These are phyloP conservation scores for Cactoblastis cactorum DNA, from an alignment of 2,888 invertebrate genomes.

Conservation along the genomic window DNA sequence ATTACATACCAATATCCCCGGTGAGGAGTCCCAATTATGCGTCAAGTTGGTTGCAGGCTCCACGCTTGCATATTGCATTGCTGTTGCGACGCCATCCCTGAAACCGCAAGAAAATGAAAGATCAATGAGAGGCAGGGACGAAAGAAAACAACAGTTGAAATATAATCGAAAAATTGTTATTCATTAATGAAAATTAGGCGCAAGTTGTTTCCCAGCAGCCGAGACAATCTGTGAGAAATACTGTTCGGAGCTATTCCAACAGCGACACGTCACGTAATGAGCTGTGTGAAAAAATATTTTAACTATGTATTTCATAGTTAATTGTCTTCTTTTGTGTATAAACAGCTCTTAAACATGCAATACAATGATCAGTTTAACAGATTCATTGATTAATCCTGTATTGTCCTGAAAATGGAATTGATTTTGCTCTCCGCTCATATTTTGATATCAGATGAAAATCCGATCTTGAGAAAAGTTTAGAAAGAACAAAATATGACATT, in stretches of 20 bases:
- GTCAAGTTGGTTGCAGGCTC: not conserved
- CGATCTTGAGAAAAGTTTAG: too few relatives aligned
- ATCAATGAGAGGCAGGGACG: conserved; percentile 21
- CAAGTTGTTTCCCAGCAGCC: conserved; percentile 41
- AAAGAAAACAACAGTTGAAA: conserved; percentile 28
- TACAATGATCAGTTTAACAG: conserved; percentile 14
- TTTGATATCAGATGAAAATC: too few relatives aligned
- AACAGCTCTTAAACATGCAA: conserved; percentile 18
- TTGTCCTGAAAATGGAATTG: too few relatives aligned
- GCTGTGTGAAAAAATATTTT: conserved; percentile 40
- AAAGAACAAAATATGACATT: too few relatives aligned
- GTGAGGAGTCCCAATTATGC: not conserved
- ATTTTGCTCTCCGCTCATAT: too few relatives aligned
- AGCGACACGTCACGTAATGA: conserved; percentile 26
- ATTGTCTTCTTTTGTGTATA: conserved; percentile 25
- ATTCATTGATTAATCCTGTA: not conserved
- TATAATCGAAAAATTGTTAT: conserved; percentile 26
- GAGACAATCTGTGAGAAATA: conserved; percentile 54
- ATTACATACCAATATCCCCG: not conserved
- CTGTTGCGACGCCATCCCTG: conserved; percentile 25
- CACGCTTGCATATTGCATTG: not conserved
- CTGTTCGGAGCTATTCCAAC: conserved; percentile 39
- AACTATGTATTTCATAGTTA: conserved; percentile 21
- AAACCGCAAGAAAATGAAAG: conserved; percentile 36
- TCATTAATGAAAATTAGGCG: conserved; percentile 41